Percentiles rank a stretch among this genome's conserved stretches.
phyloP scores from a whole-genome alignment of 2,888 invertebrate genomes.

The Luffia ferchaultella region DNA sequence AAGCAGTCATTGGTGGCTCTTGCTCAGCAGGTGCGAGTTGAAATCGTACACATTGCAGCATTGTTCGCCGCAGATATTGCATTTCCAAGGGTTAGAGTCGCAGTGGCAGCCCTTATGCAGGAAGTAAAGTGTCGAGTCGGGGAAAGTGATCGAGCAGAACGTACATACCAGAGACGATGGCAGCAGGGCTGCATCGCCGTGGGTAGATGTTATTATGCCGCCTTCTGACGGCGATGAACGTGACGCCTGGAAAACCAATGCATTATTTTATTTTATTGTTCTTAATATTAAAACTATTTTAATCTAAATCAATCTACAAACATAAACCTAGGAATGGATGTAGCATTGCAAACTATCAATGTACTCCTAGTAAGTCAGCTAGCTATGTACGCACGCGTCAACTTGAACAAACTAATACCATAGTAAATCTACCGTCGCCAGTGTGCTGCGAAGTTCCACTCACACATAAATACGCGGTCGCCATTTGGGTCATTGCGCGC shows the following conservation, averaged over 20 bases:
- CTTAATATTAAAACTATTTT: too few species aligned
- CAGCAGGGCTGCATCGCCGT: constrained; percentile 65
- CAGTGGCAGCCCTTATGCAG: constrained; percentile 98
- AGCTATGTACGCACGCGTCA: too few species aligned
- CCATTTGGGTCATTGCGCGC: too few species aligned
- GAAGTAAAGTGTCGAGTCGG: constrained; percentile 95
- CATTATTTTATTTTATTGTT: too few species aligned
- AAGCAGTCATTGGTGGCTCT: constrained; percentile 84
- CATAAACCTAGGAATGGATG: too few species aligned
- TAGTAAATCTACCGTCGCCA: too few species aligned
- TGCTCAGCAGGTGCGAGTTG: constrained; percentile 93
- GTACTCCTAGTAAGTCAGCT: too few species aligned
- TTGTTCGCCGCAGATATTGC: constrained; percentile 96
- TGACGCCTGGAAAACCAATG: constrained; percentile 41
- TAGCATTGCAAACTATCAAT: too few species aligned
- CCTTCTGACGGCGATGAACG: constrained; percentile 57
- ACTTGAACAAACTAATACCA: too few species aligned
- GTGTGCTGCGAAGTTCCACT: too few species aligned
- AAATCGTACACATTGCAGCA: constrained; percentile 97
- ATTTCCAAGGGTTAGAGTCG: constrained; percentile 95
- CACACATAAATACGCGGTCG: too few species aligned
- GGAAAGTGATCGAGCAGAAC: constrained; percentile 94
- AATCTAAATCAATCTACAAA: too few species aligned
- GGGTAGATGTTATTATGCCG: constrained; percentile 77
- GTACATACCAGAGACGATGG: constrained; percentile 77